phyloP scores from a whole-genome alignment of 2,797 vertebrate genomes.

The Iguana delicatissima region DNA sequence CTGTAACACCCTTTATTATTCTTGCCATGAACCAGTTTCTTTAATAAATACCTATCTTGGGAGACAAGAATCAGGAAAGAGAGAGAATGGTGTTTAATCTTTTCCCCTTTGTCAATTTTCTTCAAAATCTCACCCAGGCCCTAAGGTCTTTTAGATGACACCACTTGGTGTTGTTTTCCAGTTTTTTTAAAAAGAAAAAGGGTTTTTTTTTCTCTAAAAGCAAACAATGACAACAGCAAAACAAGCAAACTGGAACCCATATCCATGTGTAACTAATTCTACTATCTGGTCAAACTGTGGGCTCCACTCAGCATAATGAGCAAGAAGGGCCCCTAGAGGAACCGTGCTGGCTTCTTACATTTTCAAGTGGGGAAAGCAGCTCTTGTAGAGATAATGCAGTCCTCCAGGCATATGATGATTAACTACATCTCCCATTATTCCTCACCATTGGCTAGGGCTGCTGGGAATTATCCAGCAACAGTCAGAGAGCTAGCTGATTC shows the following conservation, averaged over 20 bases:
- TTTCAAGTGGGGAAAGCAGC: not conserved
- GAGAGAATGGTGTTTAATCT: too few species aligned
- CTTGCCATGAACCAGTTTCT: not conserved
- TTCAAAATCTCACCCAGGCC: not conserved
- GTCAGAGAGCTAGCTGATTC: too few species aligned
- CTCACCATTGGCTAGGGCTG: too few species aligned
- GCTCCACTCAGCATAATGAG: not conserved
- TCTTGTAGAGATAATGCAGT: too few species aligned
- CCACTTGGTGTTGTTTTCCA: not conserved
- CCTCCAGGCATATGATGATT: too few species aligned
- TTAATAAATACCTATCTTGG: not conserved
- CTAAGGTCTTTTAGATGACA: not conserved
- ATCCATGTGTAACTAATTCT: not conserved
- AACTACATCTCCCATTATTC: too few species aligned
- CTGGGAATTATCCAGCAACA: too few species aligned
- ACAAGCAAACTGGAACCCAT: not conserved
- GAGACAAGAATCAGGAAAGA: not conserved
- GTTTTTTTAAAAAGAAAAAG: not conserved
- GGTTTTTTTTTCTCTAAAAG: not conserved
- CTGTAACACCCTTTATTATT: not conserved
- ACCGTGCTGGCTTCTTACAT: not conserved
- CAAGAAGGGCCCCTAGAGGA: not conserved
- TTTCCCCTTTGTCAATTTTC: not conserved
- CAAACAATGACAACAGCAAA: not conserved
- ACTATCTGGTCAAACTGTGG: not conserved